Percentiles rank a stretch among this genome's conserved stretches.
Evolutionary conservation across 2,113 vertebrate species (phyloP).

Genomic region (Pampusana beccarii): DNA sequence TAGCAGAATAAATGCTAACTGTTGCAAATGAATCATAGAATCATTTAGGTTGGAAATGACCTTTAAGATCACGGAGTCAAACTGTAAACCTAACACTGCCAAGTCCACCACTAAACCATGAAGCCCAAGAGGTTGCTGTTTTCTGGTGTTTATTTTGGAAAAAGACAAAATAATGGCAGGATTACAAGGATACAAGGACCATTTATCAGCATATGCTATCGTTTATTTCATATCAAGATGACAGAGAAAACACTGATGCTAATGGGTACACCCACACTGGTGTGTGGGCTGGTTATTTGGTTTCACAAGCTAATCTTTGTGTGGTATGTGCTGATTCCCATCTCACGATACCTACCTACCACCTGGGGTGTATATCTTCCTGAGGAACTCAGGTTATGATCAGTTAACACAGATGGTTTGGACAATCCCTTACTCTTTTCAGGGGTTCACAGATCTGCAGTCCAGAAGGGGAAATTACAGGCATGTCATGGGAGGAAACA

Average conservation of each 20-base stretch:
- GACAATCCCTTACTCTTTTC: background rate
- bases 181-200: background rate
- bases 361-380: background rate
- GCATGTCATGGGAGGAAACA: background rate
- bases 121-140: background rate
- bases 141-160: background rate
- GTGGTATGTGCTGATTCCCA: background rate
- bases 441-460: background rate
- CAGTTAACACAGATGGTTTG: background rate
- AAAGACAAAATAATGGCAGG: background rate
- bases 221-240: background rate
- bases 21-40: background rate
- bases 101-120: background rate
- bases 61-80: accelerated
- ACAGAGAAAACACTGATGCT: background rate
- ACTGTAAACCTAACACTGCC: background rate
- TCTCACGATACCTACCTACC: background rate
- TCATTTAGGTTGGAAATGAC: background rate
- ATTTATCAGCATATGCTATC: background rate
- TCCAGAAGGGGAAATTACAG: background rate
- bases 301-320: background rate
- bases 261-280: background rate
- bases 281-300: background rate
- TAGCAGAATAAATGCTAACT: background rate
- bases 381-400: background rate